These are phyloP conservation scores for Lathronympha strigana DNA, from an alignment of 2,888 invertebrate genomes.

Conservation along the genomic window DNA sequence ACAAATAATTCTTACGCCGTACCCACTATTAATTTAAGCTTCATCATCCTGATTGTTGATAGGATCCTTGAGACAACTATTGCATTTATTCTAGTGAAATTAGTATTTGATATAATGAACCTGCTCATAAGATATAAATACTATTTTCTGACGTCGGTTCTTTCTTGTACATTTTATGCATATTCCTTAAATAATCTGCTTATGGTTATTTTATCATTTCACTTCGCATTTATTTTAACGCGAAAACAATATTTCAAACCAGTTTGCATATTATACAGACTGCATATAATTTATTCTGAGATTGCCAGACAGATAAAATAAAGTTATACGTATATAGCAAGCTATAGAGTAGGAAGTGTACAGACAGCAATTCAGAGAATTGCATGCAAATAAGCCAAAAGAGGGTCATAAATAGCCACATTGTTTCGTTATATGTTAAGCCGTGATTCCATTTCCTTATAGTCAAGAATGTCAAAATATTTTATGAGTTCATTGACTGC, in stretches of 20 bases:
- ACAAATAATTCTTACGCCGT: too few relatives aligned
- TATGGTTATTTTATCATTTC: not conserved
- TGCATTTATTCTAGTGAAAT: too few relatives aligned
- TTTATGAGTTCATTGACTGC: slow-evolving; percentile 65
- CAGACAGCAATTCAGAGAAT: slow-evolving; percentile 76
- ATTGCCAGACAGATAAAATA: not conserved
- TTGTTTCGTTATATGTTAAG: slow-evolving; percentile 61
- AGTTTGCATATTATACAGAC: not conserved
- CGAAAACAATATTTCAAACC: not conserved
- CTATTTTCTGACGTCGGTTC: too few relatives aligned
- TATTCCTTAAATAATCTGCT: too few relatives aligned
- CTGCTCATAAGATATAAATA: too few relatives aligned
- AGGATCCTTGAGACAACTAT: too few relatives aligned
- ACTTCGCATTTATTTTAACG: not conserved
- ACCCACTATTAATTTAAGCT: too few relatives aligned
- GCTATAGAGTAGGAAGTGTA: slow-evolving; percentile 51
- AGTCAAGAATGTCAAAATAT: slow-evolving; percentile 48
- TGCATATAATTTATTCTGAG: not conserved
- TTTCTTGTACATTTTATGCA: too few relatives aligned
- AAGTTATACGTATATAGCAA: not conserved
- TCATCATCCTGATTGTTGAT: too few relatives aligned
- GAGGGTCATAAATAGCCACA: slow-evolving; percentile 70
- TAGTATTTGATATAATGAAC: too few relatives aligned
- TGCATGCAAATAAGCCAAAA: slow-evolving; percentile 83
- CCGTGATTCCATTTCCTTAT: slow-evolving; percentile 63